Percentiles rank a stretch among this genome's conserved stretches.
These are phyloP conservation scores for Chymomyza amoena DNA, from an alignment of 2,888 invertebrate genomes.

Conservation along the genomic window DNA sequence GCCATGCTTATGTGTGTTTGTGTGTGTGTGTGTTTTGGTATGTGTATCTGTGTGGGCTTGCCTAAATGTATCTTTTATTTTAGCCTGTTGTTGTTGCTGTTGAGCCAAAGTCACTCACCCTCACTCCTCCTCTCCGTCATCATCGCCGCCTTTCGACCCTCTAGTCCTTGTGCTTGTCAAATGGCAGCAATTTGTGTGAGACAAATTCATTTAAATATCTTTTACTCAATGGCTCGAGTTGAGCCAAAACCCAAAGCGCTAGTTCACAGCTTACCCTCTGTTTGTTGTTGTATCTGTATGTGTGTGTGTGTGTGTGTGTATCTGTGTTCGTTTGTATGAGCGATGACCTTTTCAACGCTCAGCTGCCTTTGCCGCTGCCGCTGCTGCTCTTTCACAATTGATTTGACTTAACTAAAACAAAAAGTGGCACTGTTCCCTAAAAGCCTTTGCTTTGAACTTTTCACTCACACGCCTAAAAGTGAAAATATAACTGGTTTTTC, in stretches of 20 bases:
- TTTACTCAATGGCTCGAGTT: conserved; percentile 23
- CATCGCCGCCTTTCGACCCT: conserved; percentile 34
- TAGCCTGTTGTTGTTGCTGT: conserved; percentile 42
- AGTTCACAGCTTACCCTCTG: neutral
- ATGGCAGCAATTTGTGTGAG: conserved; percentile 73
- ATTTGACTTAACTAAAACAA: conserved; percentile 45
- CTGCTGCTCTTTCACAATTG: conserved; percentile 51
- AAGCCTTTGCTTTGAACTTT: conserved; percentile 59
- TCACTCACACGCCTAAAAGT: conserved; percentile 40
- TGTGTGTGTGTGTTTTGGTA: neutral
- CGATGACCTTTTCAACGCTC: conserved; percentile 4
- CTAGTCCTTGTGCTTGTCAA: conserved; percentile 48
- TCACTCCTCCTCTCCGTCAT: neutral
- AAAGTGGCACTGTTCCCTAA: conserved; percentile 43
- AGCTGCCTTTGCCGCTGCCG: conserved; percentile 1
- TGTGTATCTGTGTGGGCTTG: conserved; percentile 3
- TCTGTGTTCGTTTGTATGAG: conserved; percentile 7
- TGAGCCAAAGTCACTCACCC: neutral
- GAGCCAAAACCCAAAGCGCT: neutral
- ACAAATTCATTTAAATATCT: conserved; percentile 74
- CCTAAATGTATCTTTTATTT: conserved; percentile 70
- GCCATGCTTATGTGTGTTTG: conserved; percentile 10
- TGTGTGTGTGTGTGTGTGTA: neutral
- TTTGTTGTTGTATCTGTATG: neutral
- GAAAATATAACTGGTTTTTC: conserved; percentile 56